Evolutionary conservation across 2,888 invertebrate species (phyloP).

Genomic region (Leucophenga montana): DNA sequence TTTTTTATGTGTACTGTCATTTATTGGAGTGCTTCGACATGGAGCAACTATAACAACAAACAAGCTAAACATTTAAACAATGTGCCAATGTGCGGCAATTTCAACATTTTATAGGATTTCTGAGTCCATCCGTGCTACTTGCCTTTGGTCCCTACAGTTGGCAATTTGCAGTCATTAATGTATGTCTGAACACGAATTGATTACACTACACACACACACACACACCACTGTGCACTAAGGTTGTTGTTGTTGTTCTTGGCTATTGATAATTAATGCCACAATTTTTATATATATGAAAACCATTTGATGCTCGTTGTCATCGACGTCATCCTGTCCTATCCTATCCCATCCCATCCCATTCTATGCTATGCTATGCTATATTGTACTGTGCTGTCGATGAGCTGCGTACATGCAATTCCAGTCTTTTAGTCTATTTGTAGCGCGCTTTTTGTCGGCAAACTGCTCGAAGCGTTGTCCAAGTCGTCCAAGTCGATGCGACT

Average conservation of each 20-base stretch:
- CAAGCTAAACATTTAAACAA: conserved; percentile 14
- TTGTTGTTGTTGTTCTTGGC: conserved; percentile 6
- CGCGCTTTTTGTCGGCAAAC: conserved; percentile 18
- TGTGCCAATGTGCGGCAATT: conserved; percentile 11
- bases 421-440: too few relatives aligned
- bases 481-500: not conserved
- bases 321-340: not conserved
- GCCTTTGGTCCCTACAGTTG: too few relatives aligned
- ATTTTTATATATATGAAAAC: conserved; percentile 18
- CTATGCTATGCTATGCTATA: too few relatives aligned
- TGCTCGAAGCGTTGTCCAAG: too few relatives aligned
- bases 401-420: not conserved
- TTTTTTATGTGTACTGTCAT: conserved; percentile 6
- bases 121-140: too few relatives aligned
- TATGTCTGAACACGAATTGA: conserved; percentile 13
- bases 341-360: too few relatives aligned
- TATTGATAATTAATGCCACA: conserved; percentile 26
- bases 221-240: not conserved
- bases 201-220: not conserved
- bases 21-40: not conserved
- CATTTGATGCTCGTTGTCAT: conserved; percentile 12
- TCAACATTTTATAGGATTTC: not conserved
- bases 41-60: conserved; percentile 5
- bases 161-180: conserved; percentile 14
- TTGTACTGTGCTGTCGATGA: too few relatives aligned